Conservation (phyloP, 2,797 vertebrate genomes). For the Erpetoichthys calabaricus region DNA sequence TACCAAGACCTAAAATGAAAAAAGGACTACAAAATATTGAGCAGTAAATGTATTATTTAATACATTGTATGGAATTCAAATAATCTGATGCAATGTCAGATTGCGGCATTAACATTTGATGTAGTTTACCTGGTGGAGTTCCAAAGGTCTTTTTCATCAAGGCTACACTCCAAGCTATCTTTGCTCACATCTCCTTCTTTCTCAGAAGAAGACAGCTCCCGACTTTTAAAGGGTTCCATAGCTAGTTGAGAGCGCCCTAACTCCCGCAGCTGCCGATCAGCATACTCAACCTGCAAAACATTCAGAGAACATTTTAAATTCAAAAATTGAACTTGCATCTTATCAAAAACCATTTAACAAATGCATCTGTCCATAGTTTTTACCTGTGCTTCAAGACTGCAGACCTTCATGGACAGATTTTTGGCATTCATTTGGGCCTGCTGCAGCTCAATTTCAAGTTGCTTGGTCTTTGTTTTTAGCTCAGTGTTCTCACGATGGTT, state of each 20-base stretch:
- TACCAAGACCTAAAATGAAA: not conserved
- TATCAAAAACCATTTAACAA: not conserved
- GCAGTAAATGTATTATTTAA: too few relatives aligned
- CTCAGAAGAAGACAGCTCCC: conserved; percentile 21
- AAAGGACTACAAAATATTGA: too few relatives aligned
- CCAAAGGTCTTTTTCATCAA: conserved; percentile 44
- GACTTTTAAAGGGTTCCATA: conserved; percentile 28
- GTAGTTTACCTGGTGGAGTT: conserved; percentile 49
- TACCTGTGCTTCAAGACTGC: conserved; percentile 70
- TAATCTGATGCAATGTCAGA: too few relatives aligned
- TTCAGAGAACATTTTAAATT: not conserved
- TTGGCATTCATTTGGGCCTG: conserved; percentile 42
- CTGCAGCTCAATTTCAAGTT: conserved; percentile 58
- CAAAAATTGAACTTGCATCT: not conserved
- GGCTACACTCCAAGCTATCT: conserved; percentile 68
- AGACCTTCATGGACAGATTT: conserved; percentile 46
- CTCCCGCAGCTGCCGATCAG: conserved; percentile 50
- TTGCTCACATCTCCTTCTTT: conserved; percentile 42
- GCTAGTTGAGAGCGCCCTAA: conserved; percentile 36
- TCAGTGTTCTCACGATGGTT: conserved; percentile 49
- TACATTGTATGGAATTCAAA: too few relatives aligned
- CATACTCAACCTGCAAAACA: conserved; percentile 42
- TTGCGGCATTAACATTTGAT: not conserved
- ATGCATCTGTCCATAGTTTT: not conserved
- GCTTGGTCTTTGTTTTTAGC: conserved; percentile 38